Percentiles rank a stretch among this genome's conserved stretches.
Evolutionary conservation across 2,113 vertebrate genomes (phyloP).

Genomic region (Bufo bufo): DNA sequence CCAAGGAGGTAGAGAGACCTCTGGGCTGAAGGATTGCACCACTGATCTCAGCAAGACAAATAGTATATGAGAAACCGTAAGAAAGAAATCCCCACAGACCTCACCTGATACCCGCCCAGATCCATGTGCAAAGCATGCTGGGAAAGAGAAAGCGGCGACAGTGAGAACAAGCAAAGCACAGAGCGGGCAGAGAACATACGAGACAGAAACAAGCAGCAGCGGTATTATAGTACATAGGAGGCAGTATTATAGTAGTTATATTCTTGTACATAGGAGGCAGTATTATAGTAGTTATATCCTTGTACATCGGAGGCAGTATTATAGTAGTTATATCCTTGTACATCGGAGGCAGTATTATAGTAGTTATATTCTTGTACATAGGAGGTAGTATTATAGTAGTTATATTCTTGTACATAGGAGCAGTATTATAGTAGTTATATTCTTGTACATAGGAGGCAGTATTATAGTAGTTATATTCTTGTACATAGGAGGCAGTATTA

Average conservation of each 20-base stretch:
- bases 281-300: too few relatives aligned
- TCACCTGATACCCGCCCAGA: conserved; percentile 83
- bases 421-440: too few relatives aligned
- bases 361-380: too few relatives aligned
- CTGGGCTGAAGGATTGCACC: not conserved
- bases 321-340: too few relatives aligned
- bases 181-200: not conserved
- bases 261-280: not conserved
- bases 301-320: too few relatives aligned
- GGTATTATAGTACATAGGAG: not conserved
- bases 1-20: not conserved
- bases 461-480: too few relatives aligned
- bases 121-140: conserved; percentile 79
- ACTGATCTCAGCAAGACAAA: not conserved
- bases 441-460: too few relatives aligned
- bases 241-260: too few relatives aligned
- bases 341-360: too few relatives aligned
- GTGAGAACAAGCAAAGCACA: conserved; percentile 64
- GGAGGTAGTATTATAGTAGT: too few relatives aligned
- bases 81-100: conserved; percentile 62
- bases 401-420: too few relatives aligned
- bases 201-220: not conserved
- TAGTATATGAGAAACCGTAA: not conserved
- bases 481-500: too few relatives aligned
- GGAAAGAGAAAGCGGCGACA: conserved; percentile 80